Evolutionary conservation across 2,797 vertebrate genomes (phyloP).

Genomic region (Hipposideros larvatus): DNA sequence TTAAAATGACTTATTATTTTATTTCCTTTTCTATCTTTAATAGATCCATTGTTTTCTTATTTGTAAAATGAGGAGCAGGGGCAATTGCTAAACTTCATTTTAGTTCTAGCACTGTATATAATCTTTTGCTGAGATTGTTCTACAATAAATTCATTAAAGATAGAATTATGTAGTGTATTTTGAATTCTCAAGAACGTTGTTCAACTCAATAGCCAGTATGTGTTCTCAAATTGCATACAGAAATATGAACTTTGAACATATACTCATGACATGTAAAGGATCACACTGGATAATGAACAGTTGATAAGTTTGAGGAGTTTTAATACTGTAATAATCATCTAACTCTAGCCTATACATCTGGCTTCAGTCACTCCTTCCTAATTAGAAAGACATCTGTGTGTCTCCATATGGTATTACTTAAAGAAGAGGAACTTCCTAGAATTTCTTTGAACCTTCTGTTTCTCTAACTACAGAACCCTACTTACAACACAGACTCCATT

Average conservation of each 20-base stretch:
- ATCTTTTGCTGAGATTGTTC: neutral
- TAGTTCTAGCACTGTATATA: neutral
- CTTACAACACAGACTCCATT: neutral
- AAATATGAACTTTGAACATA: neutral
- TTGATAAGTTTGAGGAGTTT: neutral
- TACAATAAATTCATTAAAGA: conserved; percentile 23
- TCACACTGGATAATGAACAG: neutral
- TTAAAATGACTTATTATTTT: conserved; percentile 26
- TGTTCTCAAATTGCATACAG: neutral
- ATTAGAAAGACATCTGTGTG: neutral
- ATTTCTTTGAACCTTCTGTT: conserved; percentile 43
- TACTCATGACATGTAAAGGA: neutral
- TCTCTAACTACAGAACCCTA: neutral
- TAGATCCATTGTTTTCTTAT: neutral
- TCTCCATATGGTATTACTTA: neutral
- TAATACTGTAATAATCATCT: neutral
- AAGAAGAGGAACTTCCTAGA: conserved; percentile 49
- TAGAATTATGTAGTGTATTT: neutral
- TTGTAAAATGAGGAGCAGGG: neutral
- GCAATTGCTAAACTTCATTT: neutral
- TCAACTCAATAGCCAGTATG: neutral
- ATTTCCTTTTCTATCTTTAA: conserved; percentile 52
- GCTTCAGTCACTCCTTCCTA: neutral
- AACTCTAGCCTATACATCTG: conserved; percentile 6
- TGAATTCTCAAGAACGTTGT: neutral